A percentile compares a stretch with the other conserved stretches of the same genome.
Conservation (phyloP, 2,113 vertebrate species). For the Chaetops frenatus region DNA sequence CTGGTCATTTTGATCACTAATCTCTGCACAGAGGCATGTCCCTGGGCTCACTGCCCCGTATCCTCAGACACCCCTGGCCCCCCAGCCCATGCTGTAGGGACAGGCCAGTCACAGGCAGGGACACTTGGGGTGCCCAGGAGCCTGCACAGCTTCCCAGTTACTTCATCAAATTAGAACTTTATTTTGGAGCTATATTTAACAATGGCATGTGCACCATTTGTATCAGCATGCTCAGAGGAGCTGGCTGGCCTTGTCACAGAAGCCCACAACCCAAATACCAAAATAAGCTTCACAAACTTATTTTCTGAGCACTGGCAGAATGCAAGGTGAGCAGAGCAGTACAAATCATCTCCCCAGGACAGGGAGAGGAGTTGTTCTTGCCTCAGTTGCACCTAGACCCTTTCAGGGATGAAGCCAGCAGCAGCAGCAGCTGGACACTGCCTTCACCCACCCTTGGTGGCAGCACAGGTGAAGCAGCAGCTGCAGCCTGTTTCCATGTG, state of each 20-base stretch:
- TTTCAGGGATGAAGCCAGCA: neutral
- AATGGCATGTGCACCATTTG: neutral
- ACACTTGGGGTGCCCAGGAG: neutral
- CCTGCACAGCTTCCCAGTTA: neutral
- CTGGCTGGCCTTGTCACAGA: neutral
- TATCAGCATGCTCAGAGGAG: neutral
- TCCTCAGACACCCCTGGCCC: neutral
- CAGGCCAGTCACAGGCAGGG: neutral
- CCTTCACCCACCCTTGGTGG: rapidly evolving
- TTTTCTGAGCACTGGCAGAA: neutral
- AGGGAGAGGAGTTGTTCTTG: neutral
- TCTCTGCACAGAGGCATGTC: neutral
- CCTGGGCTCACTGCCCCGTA: rapidly evolving
- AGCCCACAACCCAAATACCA: neutral
- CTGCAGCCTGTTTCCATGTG: neutral
- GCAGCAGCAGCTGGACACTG: neutral
- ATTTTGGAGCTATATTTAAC: neutral
- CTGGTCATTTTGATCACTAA: neutral
- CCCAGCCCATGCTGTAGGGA: neutral
- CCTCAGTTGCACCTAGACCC: neutral
- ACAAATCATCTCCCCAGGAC: neutral
- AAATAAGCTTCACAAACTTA: neutral
- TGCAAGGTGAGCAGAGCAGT: neutral
- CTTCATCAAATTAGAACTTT: neutral
- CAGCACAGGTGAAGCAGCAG: neutral